These are phyloP conservation scores for Montipora foliosa DNA, from an alignment of 64 coral and sea anemone genomes.

Conservation along the genomic window DNA sequence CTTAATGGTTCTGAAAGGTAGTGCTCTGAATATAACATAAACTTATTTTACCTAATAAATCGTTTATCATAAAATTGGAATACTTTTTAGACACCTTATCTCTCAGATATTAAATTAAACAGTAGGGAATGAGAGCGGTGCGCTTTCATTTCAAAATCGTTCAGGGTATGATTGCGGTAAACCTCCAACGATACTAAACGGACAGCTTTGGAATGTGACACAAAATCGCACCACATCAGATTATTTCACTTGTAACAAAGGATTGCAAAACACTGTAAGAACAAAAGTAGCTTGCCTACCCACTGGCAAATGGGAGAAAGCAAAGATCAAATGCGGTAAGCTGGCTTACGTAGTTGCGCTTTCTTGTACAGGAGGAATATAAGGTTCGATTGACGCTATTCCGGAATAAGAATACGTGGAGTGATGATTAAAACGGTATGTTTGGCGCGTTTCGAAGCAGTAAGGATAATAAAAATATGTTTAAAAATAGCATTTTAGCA, in stretches of 20 bases:
- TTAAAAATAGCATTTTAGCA: too few species aligned
- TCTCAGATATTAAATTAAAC: too few species aligned
- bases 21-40: too few species aligned
- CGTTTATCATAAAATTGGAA: background rate
- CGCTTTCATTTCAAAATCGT: background rate
- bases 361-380: too few species aligned
- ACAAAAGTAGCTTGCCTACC: background rate
- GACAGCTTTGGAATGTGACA: background rate
- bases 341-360: background rate
- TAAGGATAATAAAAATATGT: too few species aligned
- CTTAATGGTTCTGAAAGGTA: too few species aligned
- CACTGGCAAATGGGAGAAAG: slow-evolving; percentile 26
- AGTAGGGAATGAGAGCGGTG: background rate
- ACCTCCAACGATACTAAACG: background rate
- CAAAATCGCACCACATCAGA: background rate
- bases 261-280: background rate
- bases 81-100: background rate
- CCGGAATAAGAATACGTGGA: too few species aligned
- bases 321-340: slow-evolving; percentile 18
- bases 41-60: too few species aligned
- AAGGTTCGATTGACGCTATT: too few species aligned
- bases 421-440: too few species aligned
- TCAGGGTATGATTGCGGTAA: background rate
- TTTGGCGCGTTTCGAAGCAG: too few species aligned
- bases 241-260: slow-evolving; percentile 4